Evolutionary conservation across 1,140 invertebrate species (phyloP), one percentile per base, ranked within the genome.

Genomic region (Habropoda laboriosa): DNA sequence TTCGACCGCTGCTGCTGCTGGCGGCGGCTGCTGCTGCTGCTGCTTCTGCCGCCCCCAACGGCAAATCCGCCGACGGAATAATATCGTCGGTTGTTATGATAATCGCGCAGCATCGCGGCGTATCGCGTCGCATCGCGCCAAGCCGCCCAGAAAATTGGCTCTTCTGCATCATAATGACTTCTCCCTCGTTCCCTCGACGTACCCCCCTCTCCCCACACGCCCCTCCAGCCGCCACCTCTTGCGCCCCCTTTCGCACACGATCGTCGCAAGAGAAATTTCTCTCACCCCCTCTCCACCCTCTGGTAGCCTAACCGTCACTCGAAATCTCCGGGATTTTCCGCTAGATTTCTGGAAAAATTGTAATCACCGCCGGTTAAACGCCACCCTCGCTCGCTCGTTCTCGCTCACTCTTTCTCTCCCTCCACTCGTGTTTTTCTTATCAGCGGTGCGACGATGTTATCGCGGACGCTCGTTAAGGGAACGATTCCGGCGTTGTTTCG

Each of bases 121-220:
- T 90, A 91, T 92, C 90, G 89, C 90, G 87, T 92, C 91, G 91
- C 89, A 92, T 93, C 91, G 88, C 89, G 88, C 89, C 91, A 93
- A 93, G 92, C 92, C 91, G 92, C 90, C 92, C 92, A 93, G 92
- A 93, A 93, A 93, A 93, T 93, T 93, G 92, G 91, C 92, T 93
- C 92, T 91, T 93, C 92, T 93, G 92, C 92, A 93, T 93, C 89
- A 93, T 92, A 93, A 93, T 93, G 92, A 92, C 90, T 91, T 88
- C 78, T 81, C 85, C 80, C 79, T 82, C 78, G 57, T 75, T 49
- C 67, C 73, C 58, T 64, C 67, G 24, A 63, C 78, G 64, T 58
- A 60, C 57, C 57, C 70, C 70, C 75, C 40, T 57, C 42, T 40
- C 53, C 47, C 47, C 78, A 66, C 49, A 21, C 75, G 72, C 30